Evolutionary conservation across 2,797 vertebrate genomes (phyloP), one percentile per base, ranked within the genome.

Genomic region (Scleropages formosus): DNA sequence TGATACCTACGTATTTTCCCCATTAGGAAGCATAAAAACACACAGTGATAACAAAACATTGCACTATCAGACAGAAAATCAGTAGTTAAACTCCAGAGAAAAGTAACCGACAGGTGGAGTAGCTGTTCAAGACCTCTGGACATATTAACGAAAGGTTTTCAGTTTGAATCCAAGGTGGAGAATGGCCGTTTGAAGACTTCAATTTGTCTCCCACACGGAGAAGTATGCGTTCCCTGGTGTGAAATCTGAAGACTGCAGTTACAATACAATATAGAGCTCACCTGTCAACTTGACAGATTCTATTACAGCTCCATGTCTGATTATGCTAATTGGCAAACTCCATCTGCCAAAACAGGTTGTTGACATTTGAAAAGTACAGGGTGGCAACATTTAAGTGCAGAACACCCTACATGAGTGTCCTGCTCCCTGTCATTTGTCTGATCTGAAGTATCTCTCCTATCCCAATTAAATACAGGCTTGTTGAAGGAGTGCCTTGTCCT

Each of bases 21-120:
- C n/a, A 39, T 67, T 39, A 67, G n/a, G 46, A 44, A 67, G 65
- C 27, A 66, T 39, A 18, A 67, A n/a, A 39, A 22, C 15, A 67
- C 44, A 0, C 27, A 11, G 46, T 31, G 6, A 31, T 31, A 39
- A 39, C 31, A 39, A 39, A 39, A 39, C 31, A 39, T 6, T n/a
- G n/a, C n/a, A n/a, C n/a, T n/a, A n/a, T n/a, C 63, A 66, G 27
- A 66, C 8, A 16, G 65, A 44, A 46, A n/a, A 67, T 67, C 11
- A 0, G 44, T 3, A 68, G 49, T 16, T 26, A 20, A 59, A 39
- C 27, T 27, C n/a, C 46, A 27, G 24, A 46, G 8, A 39, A 59
- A 47, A 4, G 10, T 65, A 67, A 1, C 60, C n/a, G n/a, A 26
- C 26, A 71, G 64, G 46, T 53, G 15, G 4, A 8, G 20, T 53